phyloP scores from a whole-genome alignment of 1,140 invertebrate genomes.

The Tribolium castaneum region DNA sequence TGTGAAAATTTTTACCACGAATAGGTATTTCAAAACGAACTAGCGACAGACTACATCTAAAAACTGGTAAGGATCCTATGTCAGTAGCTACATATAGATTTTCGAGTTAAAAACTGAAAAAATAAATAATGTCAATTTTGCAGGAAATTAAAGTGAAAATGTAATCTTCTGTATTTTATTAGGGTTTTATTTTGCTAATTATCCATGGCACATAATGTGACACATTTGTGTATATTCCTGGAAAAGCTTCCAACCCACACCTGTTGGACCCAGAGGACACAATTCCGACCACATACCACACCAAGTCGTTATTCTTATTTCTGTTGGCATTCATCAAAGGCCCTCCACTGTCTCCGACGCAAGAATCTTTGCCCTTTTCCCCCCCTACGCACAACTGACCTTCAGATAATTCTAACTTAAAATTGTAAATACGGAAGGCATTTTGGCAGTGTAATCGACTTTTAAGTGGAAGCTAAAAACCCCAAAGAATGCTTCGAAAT shows the following conservation, averaged over 20 bases:
- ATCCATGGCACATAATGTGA: slow-evolving; percentile 68
- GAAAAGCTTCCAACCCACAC: slow-evolving; percentile 53
- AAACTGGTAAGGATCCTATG: too few species aligned
- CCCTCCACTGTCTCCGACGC: slow-evolving; percentile 80
- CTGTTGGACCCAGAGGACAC: neutral
- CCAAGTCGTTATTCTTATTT: neutral
- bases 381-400: slow-evolving; percentile 60
- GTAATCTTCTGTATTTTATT: neutral
- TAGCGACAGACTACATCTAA: too few species aligned
- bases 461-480: neutral
- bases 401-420: neutral
- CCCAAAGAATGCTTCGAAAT: slow-evolving; percentile 44
- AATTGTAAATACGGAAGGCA: neutral
- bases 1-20: too few species aligned
- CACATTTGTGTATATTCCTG: slow-evolving; percentile 70
- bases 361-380: slow-evolving; percentile 64
- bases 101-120: too few species aligned
- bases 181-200: slow-evolving; percentile 59
- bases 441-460: neutral
- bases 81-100: too few species aligned
- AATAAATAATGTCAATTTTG: too few species aligned
- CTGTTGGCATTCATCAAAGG: slow-evolving; percentile 70
- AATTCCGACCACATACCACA: neutral
- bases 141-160: neutral
- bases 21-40: too few species aligned